phyloP scores from a whole-genome alignment of 2,797 vertebrate species.

The Pseudochirops corinnae region DNA sequence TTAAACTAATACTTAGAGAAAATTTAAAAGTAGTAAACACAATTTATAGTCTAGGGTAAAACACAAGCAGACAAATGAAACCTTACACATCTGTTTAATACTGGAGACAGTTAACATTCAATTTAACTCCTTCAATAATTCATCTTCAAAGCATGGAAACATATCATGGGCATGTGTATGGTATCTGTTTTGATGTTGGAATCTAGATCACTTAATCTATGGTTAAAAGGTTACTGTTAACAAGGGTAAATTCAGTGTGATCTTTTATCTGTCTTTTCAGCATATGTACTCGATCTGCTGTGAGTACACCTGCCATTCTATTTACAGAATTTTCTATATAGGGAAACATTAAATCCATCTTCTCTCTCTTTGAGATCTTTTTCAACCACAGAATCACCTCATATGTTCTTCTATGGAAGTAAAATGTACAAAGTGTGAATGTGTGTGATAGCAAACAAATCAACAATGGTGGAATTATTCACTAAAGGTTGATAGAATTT shows the following conservation, averaged over 20 bases:
- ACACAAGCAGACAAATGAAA: conserved; percentile 25
- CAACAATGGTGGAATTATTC: conserved; percentile 61
- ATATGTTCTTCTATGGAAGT: conserved; percentile 79
- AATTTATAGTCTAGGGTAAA: background rate
- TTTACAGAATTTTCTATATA: conserved; percentile 78
- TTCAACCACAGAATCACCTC: conserved; percentile 72
- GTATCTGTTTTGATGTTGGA: conserved; percentile 45
- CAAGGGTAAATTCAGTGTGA: conserved; percentile 66
- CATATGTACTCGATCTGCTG: conserved; percentile 69
- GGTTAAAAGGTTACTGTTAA: conserved; percentile 52
- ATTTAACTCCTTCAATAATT: conserved; percentile 30
- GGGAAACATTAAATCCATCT: conserved; percentile 75
- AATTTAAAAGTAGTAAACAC: background rate
- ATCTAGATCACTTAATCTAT: conserved; percentile 41
- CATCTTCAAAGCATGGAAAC: conserved; percentile 55
- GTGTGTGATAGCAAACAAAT: conserved; percentile 76
- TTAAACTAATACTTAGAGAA: background rate
- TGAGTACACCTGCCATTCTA: conserved; percentile 79
- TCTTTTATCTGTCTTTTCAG: conserved; percentile 75
- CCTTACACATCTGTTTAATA: conserved; percentile 35
- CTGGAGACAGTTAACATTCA: background rate
- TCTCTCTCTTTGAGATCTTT: conserved; percentile 78
- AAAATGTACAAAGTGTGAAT: conserved; percentile 69
- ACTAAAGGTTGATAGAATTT: conserved; percentile 56
- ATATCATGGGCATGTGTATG: background rate